Percentiles rank a stretch among this genome's conserved stretches.
phyloP scores from a whole-genome alignment of 2,113 vertebrate species.

The Galemys pyrenaicus region DNA sequence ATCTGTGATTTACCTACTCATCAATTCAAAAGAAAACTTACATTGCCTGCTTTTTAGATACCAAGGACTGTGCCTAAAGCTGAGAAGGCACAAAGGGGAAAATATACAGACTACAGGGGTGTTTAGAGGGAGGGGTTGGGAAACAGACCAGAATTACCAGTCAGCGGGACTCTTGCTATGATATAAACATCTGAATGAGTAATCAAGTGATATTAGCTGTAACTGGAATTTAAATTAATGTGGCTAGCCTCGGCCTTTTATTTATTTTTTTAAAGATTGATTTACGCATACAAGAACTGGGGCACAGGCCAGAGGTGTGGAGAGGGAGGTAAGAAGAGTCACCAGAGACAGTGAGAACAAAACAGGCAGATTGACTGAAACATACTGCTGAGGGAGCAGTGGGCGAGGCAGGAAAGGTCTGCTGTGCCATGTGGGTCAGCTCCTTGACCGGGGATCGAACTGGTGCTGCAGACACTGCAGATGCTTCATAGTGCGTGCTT shows the following conservation, averaged over 20 bases:
- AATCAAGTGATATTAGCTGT: constrained; percentile 13
- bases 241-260: background rate
- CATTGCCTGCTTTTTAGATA: background rate
- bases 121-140: background rate
- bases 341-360: too few species aligned
- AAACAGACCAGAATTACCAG: background rate
- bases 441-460: too few species aligned
- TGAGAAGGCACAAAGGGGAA: background rate
- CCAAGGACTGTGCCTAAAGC: background rate
- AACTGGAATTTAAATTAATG: background rate
- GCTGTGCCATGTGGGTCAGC: too few species aligned
- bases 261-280: too few species aligned
- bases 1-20: background rate
- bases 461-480: too few species aligned
- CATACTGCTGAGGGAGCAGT: too few species aligned
- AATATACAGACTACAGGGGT: background rate
- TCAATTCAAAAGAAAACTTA: background rate
- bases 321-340: too few species aligned
- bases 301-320: too few species aligned
- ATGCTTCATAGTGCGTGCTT: too few species aligned
- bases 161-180: background rate
- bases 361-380: too few species aligned
- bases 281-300: too few species aligned
- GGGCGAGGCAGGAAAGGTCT: too few species aligned
- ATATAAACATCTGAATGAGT: background rate